These are phyloP conservation scores for Atrichornis clamosus DNA, from an alignment of 2,113 vertebrate genomes.

Conservation along the genomic window DNA sequence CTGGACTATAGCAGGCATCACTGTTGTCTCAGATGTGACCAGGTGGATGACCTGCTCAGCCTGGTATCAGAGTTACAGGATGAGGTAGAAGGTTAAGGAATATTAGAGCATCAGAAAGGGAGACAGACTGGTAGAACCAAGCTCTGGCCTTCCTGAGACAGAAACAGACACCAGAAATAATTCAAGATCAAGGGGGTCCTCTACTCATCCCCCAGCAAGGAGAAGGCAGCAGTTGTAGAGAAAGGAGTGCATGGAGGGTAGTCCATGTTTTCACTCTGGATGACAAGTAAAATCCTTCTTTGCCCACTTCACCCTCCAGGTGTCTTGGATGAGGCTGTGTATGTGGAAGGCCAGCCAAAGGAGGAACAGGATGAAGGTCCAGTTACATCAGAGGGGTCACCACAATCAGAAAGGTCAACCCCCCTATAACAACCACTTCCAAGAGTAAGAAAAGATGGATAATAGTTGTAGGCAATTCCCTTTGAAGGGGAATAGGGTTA, in stretches of 20 bases:
- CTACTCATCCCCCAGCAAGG: not conserved
- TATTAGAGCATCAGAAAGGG: not conserved
- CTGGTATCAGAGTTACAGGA: not conserved
- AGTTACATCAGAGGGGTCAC: not conserved
- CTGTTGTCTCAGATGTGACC: not conserved
- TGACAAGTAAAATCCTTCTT: not conserved
- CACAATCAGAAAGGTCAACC: not conserved
- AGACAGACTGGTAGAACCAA: not conserved
- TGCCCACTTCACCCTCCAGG: not conserved
- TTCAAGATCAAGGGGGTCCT: not conserved
- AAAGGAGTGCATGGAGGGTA: not conserved
- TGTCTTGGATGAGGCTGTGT: not conserved
- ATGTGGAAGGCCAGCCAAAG: not conserved
- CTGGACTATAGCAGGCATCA: not conserved
- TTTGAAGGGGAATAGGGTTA: not conserved
- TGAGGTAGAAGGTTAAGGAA: not conserved
- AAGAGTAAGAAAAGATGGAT: not conserved
- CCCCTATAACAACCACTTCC: not conserved
- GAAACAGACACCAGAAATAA: not conserved
- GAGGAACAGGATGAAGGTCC: not conserved
- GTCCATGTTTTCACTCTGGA: not conserved
- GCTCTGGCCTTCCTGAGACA: not conserved
- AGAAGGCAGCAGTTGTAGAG: not conserved
- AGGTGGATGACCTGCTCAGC: not conserved
- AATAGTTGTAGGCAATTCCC: fast-evolving